phyloP scores from a whole-genome alignment of 2,113 vertebrate species.

The Xiphophorus hellerii region DNA sequence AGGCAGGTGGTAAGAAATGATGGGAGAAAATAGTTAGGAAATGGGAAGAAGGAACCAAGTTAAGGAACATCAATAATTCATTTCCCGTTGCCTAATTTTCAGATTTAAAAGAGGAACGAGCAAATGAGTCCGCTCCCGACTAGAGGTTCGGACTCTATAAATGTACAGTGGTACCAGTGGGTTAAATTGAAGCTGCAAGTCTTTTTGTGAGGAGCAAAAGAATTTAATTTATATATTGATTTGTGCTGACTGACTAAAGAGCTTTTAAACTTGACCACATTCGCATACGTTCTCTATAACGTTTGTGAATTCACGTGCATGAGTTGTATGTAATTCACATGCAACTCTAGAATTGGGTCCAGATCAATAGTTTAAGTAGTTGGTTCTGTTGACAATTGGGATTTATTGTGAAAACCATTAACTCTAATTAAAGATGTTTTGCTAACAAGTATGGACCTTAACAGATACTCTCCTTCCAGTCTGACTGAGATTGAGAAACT shows the following conservation, averaged over 20 bases:
- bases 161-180: neutral
- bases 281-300: no score
- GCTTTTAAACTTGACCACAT: no score
- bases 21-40: conserved; percentile 17
- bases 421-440: neutral
- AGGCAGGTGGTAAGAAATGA: conserved; percentile 20
- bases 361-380: no score
- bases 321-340: no score
- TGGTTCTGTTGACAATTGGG: no score
- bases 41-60: conserved; percentile 5
- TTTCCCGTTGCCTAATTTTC: conserved; percentile 7
- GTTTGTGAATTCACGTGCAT: no score
- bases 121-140: neutral
- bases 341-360: no score
- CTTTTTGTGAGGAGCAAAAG: no score
- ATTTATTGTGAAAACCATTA: no score
- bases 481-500: neutral
- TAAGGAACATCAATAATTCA: neutral
- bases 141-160: neutral
- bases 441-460: neutral
- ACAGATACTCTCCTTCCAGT: neutral
- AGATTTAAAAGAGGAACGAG: neutral
- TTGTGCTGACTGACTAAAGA: no score
- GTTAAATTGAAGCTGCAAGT: neutral
- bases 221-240: no score